Evolutionary conservation across 2,797 vertebrate species (phyloP).

Genomic region (Anas bernieri): DNA sequence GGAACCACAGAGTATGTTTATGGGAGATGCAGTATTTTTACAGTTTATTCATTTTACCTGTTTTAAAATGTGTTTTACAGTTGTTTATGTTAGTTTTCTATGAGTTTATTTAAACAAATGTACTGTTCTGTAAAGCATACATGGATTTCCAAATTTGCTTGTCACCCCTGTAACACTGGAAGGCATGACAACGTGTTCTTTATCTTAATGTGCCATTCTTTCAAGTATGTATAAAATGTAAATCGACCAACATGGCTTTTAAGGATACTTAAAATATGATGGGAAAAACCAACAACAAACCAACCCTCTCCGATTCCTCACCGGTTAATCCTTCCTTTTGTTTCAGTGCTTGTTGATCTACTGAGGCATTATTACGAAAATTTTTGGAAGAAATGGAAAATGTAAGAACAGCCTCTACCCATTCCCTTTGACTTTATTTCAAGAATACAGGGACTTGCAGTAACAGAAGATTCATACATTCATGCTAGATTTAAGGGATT

Average conservation of each 20-base stretch:
- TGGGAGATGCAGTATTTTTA: neutral
- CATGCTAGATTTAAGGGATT: neutral
- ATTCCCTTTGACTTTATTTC: neutral
- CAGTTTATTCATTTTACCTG: neutral
- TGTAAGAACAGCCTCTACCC: neutral
- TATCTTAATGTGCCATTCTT: neutral
- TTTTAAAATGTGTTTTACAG: neutral
- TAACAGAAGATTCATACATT: neutral
- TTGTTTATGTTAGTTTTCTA: constrained; percentile 14
- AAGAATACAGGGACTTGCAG: neutral
- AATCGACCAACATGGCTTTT: neutral
- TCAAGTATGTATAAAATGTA: neutral
- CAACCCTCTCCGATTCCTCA: neutral
- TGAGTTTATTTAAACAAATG: constrained; percentile 30
- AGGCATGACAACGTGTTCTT: neutral
- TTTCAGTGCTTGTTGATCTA: neutral
- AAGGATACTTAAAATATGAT: constrained; percentile 10
- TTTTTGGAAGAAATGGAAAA: neutral
- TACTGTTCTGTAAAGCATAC: neutral
- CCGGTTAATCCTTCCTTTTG: neutral
- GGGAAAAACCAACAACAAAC: neutral
- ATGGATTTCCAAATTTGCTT: neutral
- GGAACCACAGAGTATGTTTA: neutral
- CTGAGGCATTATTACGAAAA: neutral
- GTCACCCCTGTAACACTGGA: constrained; percentile 20